Percentiles rank a stretch among this genome's conserved stretches.
Evolutionary conservation across 1,140 invertebrate species (phyloP).

Genomic region (Atta cephalotes): DNA sequence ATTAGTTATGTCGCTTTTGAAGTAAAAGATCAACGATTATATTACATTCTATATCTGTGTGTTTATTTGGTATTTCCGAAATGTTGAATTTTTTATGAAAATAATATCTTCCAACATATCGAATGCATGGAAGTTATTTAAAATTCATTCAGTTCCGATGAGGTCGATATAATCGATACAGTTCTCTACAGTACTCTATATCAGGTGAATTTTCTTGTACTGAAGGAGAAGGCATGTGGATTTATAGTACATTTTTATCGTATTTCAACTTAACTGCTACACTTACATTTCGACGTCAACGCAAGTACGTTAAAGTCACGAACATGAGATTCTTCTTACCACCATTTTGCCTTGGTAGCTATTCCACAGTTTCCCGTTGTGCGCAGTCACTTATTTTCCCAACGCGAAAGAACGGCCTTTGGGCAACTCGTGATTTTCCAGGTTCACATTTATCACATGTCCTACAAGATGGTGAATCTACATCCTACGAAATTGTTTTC

Average conservation of each 20-base stretch:
- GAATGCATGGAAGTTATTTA: constrained; percentile 40
- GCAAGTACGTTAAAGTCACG: constrained; percentile 64
- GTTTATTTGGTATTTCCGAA: not conserved
- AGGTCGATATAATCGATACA: constrained; percentile 47
- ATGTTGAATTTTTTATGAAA: not conserved
- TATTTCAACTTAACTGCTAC: constrained; percentile 61
- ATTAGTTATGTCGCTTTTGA: no score
- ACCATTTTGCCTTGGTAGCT: constrained; percentile 52
- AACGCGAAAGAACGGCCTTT: constrained; percentile 23
- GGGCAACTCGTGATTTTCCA: constrained; percentile 48
- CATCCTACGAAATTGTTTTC: constrained; percentile 40
- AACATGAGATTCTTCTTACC: constrained; percentile 61
- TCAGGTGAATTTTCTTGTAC: constrained; percentile 58
- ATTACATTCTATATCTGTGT: not conserved
- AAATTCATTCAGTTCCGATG: constrained; percentile 38
- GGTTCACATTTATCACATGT: constrained; percentile 36
- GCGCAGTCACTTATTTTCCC: constrained; percentile 42
- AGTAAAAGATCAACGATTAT: not conserved
- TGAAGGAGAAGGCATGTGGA: constrained; percentile 29
- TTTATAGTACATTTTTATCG: constrained; percentile 63
- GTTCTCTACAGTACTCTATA: constrained; percentile 71
- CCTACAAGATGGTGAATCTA: constrained; percentile 36
- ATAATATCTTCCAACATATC: not conserved
- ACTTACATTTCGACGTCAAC: constrained; percentile 60
- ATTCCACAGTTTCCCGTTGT: constrained; percentile 49